Evolutionary conservation across 2,888 invertebrate genomes (phyloP).

Genomic region (Clanis bilineata): DNA sequence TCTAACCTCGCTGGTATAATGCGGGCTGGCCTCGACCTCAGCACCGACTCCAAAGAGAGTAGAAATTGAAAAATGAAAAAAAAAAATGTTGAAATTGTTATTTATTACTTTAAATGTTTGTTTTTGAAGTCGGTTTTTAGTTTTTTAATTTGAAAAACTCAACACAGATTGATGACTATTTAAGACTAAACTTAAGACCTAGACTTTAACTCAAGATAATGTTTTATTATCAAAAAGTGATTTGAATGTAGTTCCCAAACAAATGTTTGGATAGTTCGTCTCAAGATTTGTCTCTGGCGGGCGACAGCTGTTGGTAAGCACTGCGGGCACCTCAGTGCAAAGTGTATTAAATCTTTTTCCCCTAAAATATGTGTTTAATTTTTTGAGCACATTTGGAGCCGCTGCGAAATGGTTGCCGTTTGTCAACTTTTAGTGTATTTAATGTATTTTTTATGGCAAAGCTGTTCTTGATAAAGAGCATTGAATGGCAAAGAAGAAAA

Average conservation of each 20-base stretch:
- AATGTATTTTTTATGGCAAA: no score
- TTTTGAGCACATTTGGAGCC: background rate
- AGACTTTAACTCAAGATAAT: slow-evolving; percentile 18
- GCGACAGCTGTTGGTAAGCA: slow-evolving; percentile 43
- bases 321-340: background rate
- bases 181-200: background rate
- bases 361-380: background rate
- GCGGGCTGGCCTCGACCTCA: no score
- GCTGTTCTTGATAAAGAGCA: no score
- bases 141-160: background rate
- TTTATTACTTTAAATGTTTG: no score
- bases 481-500: no score
- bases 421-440: background rate
- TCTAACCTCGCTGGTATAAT: no score
- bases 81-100: no score
- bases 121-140: no score
- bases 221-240: slow-evolving; percentile 49
- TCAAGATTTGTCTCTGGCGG: slow-evolving; percentile 36
- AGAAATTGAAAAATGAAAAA: no score
- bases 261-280: slow-evolving; percentile 47
- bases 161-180: background rate
- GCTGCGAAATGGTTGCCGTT: background rate
- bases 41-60: no score
- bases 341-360: slow-evolving; percentile 6
- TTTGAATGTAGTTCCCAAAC: slow-evolving; percentile 42